These are phyloP conservation scores for Apteryx owenii DNA, from an alignment of 2,113 vertebrate genomes.

Conservation along the genomic window DNA sequence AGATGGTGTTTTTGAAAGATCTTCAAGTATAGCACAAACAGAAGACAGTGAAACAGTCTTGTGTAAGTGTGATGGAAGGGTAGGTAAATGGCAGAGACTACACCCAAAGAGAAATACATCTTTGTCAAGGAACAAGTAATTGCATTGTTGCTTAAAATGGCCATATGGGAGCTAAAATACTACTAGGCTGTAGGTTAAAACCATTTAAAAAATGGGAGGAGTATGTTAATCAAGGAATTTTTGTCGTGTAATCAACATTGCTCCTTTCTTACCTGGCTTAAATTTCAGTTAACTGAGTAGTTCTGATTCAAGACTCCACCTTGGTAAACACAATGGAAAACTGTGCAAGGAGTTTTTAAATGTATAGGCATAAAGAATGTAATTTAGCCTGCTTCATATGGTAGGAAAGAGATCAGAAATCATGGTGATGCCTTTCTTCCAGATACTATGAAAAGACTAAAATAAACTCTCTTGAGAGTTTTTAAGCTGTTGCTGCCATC, in stretches of 20 bases:
- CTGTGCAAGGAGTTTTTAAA: not conserved
- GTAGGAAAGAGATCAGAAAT: not conserved
- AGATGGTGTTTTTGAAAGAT: not conserved
- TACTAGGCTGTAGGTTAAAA: not conserved
- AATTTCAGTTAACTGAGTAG: not conserved
- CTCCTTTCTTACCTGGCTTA: not conserved
- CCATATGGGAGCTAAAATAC: not conserved
- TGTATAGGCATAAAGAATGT: not conserved
- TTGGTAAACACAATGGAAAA: not conserved
- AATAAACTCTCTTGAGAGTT: not conserved
- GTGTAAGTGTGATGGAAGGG: not conserved
- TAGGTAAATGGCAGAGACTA: not conserved
- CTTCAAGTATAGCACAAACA: not conserved
- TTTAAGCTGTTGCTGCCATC: slow-evolving; percentile 73
- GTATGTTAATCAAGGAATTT: not conserved
- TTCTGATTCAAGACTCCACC: not conserved
- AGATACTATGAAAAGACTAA: not conserved
- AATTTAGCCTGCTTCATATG: not conserved
- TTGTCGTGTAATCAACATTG: not conserved
- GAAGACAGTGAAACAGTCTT: not conserved
- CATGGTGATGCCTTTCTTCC: not conserved
- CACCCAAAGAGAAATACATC: not conserved
- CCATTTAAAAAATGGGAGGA: not conserved
- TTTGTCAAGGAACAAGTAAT: not conserved
- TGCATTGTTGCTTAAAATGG: not conserved